phyloP scores from a whole-genome alignment of 1,140 invertebrate species.

The Brachionus angularis region DNA sequence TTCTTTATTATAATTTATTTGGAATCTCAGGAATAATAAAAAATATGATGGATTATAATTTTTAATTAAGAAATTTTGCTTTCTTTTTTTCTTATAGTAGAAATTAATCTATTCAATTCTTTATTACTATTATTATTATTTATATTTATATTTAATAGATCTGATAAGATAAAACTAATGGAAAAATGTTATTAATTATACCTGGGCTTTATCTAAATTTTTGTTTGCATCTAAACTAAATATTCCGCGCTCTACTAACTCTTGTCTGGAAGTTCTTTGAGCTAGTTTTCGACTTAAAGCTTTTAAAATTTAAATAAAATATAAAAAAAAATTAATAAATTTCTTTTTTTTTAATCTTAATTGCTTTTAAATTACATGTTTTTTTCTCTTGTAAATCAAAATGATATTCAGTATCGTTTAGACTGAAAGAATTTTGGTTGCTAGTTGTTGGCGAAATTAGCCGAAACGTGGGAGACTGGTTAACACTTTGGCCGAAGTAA shows the following conservation, averaged over 20 bases:
- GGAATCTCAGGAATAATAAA: no score
- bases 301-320: background rate
- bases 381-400: conserved; percentile 28
- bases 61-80: no score
- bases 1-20: no score
- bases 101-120: no score
- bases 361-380: conserved; percentile 2
- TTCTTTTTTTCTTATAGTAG: no score
- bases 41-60: no score
- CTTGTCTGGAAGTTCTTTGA: conserved; percentile 4
- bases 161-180: no score
- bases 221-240: conserved; percentile 31
- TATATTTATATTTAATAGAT: no score
- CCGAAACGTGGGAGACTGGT: background rate
- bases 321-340: background rate
- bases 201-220: conserved; percentile 39
- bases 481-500: conserved; percentile 15
- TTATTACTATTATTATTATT: no score
- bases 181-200: background rate
- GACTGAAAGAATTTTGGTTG: background rate
- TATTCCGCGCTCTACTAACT: conserved; percentile 33
- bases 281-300: conserved; percentile 22
- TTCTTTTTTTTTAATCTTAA: background rate
- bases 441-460: background rate
- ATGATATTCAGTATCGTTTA: background rate